These are phyloP conservation scores for Calameuta idolon DNA, from an alignment of 2,888 invertebrate genomes.

Conservation along the genomic window DNA sequence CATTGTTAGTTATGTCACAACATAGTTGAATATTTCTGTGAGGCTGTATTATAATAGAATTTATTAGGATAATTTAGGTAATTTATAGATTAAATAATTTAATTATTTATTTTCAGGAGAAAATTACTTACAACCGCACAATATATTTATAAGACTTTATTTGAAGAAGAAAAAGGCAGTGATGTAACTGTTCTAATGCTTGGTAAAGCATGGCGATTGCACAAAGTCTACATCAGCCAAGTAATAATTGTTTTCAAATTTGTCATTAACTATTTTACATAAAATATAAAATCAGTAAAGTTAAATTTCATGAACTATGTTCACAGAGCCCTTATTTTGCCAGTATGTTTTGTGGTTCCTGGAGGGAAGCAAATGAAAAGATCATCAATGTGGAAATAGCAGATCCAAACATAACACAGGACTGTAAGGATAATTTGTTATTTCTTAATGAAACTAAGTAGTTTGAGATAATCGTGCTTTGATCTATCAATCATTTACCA, in stretches of 20 bases:
- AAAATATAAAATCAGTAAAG: constrained; percentile 11
- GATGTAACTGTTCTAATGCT: constrained; percentile 80
- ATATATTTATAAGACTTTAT: constrained; percentile 83
- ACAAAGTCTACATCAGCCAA: constrained; percentile 84
- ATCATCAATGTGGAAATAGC: constrained; percentile 77
- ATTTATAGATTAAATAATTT: constrained; percentile 29
- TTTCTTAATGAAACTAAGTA: constrained; percentile 10
- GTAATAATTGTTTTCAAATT: constrained; percentile 34
- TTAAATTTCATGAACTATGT: constrained; percentile 11
- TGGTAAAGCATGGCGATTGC: constrained; percentile 79
- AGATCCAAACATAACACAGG: constrained; percentile 77
- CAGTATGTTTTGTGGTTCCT: constrained; percentile 84
- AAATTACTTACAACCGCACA: constrained; percentile 79
- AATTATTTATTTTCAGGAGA: constrained; percentile 67
- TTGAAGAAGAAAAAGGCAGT: constrained; percentile 80
- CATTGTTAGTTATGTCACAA: not conserved
- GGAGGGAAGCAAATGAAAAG: constrained; percentile 78
- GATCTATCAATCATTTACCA: not conserved
- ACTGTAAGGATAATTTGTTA: constrained; percentile 68
- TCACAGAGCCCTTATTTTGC: constrained; percentile 80
- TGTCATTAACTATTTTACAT: not conserved
- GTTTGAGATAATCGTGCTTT: not conserved
- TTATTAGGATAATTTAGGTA: constrained; percentile 14
- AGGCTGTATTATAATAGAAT: not conserved
- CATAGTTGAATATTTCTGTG: not conserved